Evolutionary conservation across 2,797 vertebrate genomes (phyloP).

Genomic region (Chelonia mydas): DNA sequence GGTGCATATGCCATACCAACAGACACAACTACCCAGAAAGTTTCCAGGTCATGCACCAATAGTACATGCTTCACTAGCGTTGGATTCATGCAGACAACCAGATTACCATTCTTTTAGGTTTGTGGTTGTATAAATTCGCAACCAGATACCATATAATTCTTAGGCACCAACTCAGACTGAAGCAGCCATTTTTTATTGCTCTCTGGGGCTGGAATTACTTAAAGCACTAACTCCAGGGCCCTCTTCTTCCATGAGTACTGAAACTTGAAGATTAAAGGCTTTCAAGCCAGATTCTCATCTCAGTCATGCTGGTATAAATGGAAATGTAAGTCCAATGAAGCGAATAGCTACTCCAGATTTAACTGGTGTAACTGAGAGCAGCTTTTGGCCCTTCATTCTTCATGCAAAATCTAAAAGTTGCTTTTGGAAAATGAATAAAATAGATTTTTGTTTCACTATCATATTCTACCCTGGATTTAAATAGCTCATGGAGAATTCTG

Average conservation of each 20-base stretch:
- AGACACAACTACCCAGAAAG: background rate
- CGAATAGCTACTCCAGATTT: constrained; percentile 11
- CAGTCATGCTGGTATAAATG: constrained; percentile 26
- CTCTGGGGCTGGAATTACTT: constrained; percentile 28
- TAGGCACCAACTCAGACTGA: background rate
- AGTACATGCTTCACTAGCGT: background rate
- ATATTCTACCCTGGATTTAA: background rate
- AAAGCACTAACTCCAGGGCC: background rate
- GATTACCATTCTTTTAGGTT: background rate
- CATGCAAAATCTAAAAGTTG: constrained; percentile 7
- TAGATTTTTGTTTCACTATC: background rate
- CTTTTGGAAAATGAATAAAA: background rate
- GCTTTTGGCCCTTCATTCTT: background rate
- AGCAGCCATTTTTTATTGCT: constrained; percentile 23
- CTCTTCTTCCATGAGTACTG: constrained; percentile 23
- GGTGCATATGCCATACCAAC: background rate
- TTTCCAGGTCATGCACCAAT: background rate
- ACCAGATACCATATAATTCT: background rate
- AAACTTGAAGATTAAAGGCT: constrained; percentile 42
- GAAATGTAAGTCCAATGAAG: background rate
- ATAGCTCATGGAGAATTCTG: background rate
- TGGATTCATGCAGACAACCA: background rate
- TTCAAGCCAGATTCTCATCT: constrained; percentile 27
- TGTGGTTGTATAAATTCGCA: background rate
- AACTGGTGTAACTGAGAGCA: background rate